Percentiles rank a stretch among this genome's conserved stretches.
Evolutionary conservation across 1,140 invertebrate species (phyloP).

Genomic region (Hyposmocoma kahamanoa): DNA sequence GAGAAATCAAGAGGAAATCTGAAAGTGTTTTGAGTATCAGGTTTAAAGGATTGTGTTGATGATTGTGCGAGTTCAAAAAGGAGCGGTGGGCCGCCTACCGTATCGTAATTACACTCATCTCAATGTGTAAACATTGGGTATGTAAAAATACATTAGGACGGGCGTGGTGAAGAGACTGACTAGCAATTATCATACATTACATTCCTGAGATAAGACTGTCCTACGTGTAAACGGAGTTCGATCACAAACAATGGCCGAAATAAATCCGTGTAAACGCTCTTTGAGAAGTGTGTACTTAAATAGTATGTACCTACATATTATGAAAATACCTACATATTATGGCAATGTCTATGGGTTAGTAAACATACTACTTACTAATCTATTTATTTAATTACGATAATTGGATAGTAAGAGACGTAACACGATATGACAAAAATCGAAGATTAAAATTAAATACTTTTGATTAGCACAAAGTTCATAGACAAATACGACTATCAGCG

Average conservation of each 20-base stretch:
- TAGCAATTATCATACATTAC: slow-evolving; percentile 38
- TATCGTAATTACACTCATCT: not conserved
- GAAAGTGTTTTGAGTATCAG: too few species aligned
- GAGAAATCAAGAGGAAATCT: too few species aligned
- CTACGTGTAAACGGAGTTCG: slow-evolving; percentile 27
- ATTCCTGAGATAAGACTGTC: slow-evolving; percentile 46
- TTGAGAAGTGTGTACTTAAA: not conserved
- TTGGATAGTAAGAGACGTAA: too few species aligned
- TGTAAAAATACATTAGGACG: not conserved
- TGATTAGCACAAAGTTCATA: too few species aligned
- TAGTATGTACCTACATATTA: not conserved
- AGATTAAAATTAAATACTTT: too few species aligned
- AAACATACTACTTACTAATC: not conserved
- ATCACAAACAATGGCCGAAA: slow-evolving; percentile 40
- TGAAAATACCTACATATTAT: not conserved
- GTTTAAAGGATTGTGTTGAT: too few species aligned
- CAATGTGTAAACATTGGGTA: slow-evolving; percentile 1
- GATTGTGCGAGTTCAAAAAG: too few species aligned
- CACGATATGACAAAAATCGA: too few species aligned
- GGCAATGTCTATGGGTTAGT: not conserved
- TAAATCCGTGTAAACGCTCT: not conserved
- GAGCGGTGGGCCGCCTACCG: not conserved
- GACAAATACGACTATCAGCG: too few species aligned
- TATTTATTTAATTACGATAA: too few species aligned
- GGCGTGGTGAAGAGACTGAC: not conserved